Conservation (phyloP, 1,140 invertebrate genomes). For the Drosophila pachea region DNA sequence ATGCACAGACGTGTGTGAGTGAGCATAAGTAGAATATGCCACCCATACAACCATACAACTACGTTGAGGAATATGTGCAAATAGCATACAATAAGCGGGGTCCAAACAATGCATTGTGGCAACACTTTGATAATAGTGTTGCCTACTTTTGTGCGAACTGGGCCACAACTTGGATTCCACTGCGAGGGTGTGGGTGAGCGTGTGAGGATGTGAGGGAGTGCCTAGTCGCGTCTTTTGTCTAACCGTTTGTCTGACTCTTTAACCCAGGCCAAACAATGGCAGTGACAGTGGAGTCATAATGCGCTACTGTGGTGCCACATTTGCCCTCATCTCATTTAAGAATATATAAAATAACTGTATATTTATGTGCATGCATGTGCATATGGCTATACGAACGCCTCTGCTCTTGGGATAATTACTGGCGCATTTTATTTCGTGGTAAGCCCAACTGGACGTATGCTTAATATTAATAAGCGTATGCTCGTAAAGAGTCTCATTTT, state of each 20-base stretch:
- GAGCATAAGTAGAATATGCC: conserved; percentile 36
- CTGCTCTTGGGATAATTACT: conserved; percentile 28
- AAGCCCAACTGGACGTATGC: conserved; percentile 18
- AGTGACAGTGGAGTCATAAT: conserved; percentile 10
- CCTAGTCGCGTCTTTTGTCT: conserved; percentile 43
- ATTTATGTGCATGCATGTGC: neutral
- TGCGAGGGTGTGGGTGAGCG: neutral
- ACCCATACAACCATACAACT: conserved; percentile 9
- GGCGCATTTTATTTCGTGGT: neutral
- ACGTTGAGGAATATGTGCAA: conserved; percentile 41
- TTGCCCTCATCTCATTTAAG: too few relatives aligned
- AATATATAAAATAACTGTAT: neutral
- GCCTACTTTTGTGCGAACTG: conserved; percentile 33
- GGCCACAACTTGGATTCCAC: conserved; percentile 15
- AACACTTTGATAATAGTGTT: conserved; percentile 57
- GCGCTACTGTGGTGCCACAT: neutral
- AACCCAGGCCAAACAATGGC: conserved; percentile 25
- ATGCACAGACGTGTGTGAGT: conserved; percentile 7
- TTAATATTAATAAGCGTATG: conserved; percentile 10
- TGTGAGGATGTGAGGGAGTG: neutral
- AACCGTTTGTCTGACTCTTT: conserved; percentile 14
- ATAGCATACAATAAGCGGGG: conserved; percentile 31
- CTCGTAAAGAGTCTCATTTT: conserved; percentile 24
- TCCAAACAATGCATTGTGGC: conserved; percentile 43
- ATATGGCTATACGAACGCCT: neutral